Evolutionary conservation across 2,888 invertebrate genomes (phyloP), one percentile per base, ranked within the genome.

Genomic region (Stenotaenia linearis): DNA sequence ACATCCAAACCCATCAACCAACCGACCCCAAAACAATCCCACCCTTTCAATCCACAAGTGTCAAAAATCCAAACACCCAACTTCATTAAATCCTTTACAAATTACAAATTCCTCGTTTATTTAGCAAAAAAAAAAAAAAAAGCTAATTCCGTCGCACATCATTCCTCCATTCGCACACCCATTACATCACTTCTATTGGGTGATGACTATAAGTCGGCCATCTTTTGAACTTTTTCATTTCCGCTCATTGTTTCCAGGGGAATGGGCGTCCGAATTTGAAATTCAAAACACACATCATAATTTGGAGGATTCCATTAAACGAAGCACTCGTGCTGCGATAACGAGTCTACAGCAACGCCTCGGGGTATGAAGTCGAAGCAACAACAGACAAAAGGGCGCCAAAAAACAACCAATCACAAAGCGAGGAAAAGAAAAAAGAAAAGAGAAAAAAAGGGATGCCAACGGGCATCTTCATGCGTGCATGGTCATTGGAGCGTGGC

Each of bases 211-310:
- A n/a, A 18, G 45, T 25, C 69, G 69, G 69, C 69, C 69, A 69
- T 69, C 69, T 69, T 69, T 69, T 69, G 69, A 69, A 69, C 69
- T 69, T 69, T 69, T 69, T 69, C 69, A 69, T 69, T 69, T 69
- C 69, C 69, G 69, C 69, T 69, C 69, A 69, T 69, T 69, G 69
- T 69, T 69, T 69, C 69, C 69, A 69, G 69, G 25, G 69, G 69
- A 69, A 28, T 69, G 69, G 50, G 25, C 69, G 69, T 69, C 69
- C 28, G 69, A 69, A 69, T 69, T 69, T 69, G 69, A 69, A 69
- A 69, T 69, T 69, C 69, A 69, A 69, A 69, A 69, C 69, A 69
- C 69, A 69, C 69, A 69, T 69, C 69, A 69, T 69, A 69, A 69
- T 69, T 69, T 69, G 69, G 69, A 69, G 69, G 69, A 69, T 69